Percentiles rank a stretch among this genome's conserved stretches.
phyloP scores from a whole-genome alignment of 2,888 invertebrate genomes.

The Heliconius hortense region DNA sequence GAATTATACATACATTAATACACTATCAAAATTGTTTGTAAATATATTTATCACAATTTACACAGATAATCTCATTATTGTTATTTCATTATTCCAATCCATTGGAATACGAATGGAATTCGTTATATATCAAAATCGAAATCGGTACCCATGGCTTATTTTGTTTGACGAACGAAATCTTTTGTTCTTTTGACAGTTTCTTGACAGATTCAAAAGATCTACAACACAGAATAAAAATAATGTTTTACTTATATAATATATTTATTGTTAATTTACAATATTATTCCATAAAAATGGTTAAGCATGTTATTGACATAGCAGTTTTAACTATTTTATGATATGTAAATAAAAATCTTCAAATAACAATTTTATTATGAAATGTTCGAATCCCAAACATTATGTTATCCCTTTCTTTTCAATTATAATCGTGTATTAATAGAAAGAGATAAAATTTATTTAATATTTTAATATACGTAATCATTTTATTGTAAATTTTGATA shows the following conservation, averaged over 20 bases:
- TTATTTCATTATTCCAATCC: constrained; percentile 13
- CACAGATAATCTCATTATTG: constrained; percentile 15
- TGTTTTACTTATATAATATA: not conserved
- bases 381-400: not conserved
- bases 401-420: constrained; percentile 14
- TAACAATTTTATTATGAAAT: not conserved
- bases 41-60: constrained; percentile 12
- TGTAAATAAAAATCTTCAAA: not conserved
- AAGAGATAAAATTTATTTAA: constrained; percentile 6
- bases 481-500: not conserved
- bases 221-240: constrained; percentile 4
- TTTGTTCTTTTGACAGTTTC: constrained; percentile 11
- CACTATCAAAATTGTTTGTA: not conserved
- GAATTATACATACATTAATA: constrained; percentile 15
- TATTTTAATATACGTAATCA: not conserved
- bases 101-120: not conserved
- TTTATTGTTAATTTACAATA: not conserved
- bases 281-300: too few species aligned
- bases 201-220: constrained; percentile 4
- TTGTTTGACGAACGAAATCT: constrained; percentile 15
- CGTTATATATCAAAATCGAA: constrained; percentile 6
- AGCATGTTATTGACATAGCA: too few species aligned
- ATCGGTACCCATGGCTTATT: constrained; percentile 14
- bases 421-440: not conserved
- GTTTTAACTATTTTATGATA: too few species aligned